phyloP scores from a whole-genome alignment of 1,140 invertebrate genomes.

The Drosophila watanabei region DNA sequence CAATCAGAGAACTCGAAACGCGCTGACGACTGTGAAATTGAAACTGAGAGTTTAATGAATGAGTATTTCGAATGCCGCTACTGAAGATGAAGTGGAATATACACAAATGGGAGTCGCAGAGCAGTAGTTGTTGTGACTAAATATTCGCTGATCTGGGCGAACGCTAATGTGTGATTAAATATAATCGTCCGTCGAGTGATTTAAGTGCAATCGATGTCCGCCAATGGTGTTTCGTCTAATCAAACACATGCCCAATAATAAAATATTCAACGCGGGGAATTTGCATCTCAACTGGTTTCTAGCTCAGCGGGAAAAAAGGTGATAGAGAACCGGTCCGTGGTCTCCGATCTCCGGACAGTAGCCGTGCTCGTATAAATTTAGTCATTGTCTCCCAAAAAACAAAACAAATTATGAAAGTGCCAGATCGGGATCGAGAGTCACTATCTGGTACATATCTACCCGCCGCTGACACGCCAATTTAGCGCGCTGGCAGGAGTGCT shows the following conservation, averaged over 20 bases:
- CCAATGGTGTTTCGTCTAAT: constrained; percentile 42
- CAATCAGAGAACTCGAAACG: constrained; percentile 33
- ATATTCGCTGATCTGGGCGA: constrained; percentile 15
- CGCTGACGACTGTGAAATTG: constrained; percentile 50
- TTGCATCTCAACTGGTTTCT: constrained; percentile 47
- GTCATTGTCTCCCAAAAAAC: constrained; percentile 26
- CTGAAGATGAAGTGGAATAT: constrained; percentile 24
- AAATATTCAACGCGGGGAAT: constrained; percentile 20
- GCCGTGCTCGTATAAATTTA: constrained; percentile 71
- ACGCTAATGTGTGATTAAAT: constrained; percentile 30
- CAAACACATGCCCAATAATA: constrained; percentile 32
- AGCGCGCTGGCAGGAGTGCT: constrained; percentile 23
- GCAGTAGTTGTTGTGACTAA: constrained; percentile 12
- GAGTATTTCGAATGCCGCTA: constrained; percentile 38
- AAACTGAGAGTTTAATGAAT: constrained; percentile 62
- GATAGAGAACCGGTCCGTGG: constrained; percentile 38
- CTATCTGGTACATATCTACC: constrained; percentile 41
- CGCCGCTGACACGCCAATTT: constrained; percentile 45
- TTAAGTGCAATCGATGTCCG: constrained; percentile 48
- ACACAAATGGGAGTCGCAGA: constrained; percentile 2
- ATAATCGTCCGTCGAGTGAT: constrained; percentile 32
- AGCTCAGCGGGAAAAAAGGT: constrained; percentile 11
- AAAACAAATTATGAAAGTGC: constrained; percentile 49
- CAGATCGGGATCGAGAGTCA: constrained; percentile 42
- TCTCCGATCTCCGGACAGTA: constrained; percentile 44